These are phyloP conservation scores for Mesaphorura yosii DNA, from an alignment of 1,140 invertebrate genomes.

Conservation along the genomic window DNA sequence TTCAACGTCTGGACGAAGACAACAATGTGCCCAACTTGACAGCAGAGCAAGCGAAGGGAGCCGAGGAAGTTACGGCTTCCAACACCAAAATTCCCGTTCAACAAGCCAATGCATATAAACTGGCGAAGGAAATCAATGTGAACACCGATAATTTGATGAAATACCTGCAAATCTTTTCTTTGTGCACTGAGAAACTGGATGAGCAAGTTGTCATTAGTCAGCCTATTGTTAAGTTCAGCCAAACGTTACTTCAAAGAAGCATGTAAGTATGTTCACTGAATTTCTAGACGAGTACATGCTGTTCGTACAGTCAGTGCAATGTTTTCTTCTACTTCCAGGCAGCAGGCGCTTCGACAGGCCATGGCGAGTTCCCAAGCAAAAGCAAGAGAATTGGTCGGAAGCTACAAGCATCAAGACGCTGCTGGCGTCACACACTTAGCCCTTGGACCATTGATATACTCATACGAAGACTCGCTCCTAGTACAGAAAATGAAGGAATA, in stretches of 20 bases:
- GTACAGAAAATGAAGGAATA: constrained; percentile 10
- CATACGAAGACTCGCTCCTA: constrained; percentile 10
- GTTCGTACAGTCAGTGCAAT: not conserved
- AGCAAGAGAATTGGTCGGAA: constrained; percentile 8
- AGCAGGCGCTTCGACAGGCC: constrained; percentile 6
- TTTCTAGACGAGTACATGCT: not conserved
- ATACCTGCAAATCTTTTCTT: constrained; percentile 13
- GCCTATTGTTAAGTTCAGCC: constrained; percentile 15
- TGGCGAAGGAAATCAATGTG: constrained; percentile 16
- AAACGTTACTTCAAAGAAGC: not conserved
- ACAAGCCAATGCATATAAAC: no score
- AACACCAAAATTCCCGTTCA: not conserved
- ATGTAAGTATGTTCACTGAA: constrained; percentile 6
- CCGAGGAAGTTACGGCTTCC: constrained; percentile 1
- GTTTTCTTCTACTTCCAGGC: not conserved
- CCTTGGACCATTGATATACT: constrained; percentile 13
- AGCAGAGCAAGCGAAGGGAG: not conserved
- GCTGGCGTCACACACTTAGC: not conserved
- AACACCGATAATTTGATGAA: constrained; percentile 7
- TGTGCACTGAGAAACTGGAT: constrained; percentile 20
- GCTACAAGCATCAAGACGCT: no score
- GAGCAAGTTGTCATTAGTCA: constrained; percentile 10
- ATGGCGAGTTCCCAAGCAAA: constrained; percentile 12
- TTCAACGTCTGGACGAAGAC: not conserved
- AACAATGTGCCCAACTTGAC: no score